A percentile compares a stretch with the other conserved stretches of the same genome.
Conservation (phyloP, 1,140 invertebrate genomes). For the Copidosoma floridanum region DNA sequence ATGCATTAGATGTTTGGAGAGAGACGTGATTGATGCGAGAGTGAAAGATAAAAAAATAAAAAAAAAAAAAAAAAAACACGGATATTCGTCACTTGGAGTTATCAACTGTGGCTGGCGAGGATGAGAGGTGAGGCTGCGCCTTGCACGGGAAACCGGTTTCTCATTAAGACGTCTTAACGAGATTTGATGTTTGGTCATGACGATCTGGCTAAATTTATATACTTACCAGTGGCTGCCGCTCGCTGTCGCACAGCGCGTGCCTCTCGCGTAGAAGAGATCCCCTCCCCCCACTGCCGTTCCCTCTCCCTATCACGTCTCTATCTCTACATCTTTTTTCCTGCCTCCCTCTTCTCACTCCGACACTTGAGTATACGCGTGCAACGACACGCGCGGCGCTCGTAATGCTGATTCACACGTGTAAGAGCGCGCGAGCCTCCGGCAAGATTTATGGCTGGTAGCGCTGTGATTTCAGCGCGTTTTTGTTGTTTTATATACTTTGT, state of each 20-base stretch:
- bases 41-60: too few species aligned
- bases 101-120: too few species aligned
- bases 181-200: constrained; percentile 28
- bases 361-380: too few species aligned
- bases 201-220: constrained; percentile 24
- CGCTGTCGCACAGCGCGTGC: too few species aligned
- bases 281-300: background rate
- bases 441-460: constrained; percentile 17
- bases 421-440: background rate
- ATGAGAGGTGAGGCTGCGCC: background rate
- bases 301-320: background rate
- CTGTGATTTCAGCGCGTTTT: constrained; percentile 10
- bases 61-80: too few species aligned
- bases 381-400: too few species aligned
- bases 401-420: too few species aligned
- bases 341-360: too few species aligned
- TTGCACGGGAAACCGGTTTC: constrained; percentile 14
- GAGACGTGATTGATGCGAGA: too few species aligned
- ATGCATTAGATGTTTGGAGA: background rate
- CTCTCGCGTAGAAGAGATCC: too few species aligned
- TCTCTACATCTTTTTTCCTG: too few species aligned
- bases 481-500: constrained; percentile 17
- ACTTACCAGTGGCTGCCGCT: constrained; percentile 10
- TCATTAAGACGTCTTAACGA: constrained; percentile 28
- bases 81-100: too few species aligned